Conservation (phyloP, 2,113 vertebrate genomes). For the Mesoclemmys tuberculata region DNA sequence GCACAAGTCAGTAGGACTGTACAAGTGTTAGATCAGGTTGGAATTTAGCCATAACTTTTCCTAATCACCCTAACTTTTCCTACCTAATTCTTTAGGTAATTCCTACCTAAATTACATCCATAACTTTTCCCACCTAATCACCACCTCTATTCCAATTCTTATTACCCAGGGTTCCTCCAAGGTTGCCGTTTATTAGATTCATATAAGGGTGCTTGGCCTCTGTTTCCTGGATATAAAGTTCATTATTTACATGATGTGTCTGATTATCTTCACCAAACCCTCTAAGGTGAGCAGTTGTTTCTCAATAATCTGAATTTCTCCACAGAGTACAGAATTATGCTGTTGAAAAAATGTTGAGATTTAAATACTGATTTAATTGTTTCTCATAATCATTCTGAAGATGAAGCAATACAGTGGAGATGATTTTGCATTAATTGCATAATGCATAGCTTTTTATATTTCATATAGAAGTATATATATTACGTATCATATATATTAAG, state of each 20-base stretch:
- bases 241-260: not conserved
- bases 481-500: no score
- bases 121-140: not conserved
- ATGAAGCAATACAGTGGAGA: not conserved
- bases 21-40: not conserved
- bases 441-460: not conserved
- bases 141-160: not conserved
- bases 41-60: not conserved
- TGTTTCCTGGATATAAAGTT: not conserved
- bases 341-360: not conserved
- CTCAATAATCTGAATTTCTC: not conserved
- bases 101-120: not conserved
- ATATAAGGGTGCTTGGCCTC: not conserved
- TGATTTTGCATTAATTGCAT: not conserved
- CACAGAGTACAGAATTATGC: not conserved
- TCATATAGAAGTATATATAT: not conserved
- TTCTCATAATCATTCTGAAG: not conserved
- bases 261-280: not conserved
- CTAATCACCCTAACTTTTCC: no score
- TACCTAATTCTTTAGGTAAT: no score
- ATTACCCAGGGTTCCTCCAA: not conserved
- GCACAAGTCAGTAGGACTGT: not conserved
- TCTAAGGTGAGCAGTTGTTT: not conserved
- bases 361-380: not conserved
- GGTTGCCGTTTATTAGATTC: not conserved